Percentiles rank a stretch among this genome's conserved stretches.
phyloP scores from a whole-genome alignment of 2,113 vertebrate genomes.

The Gopherus evgoodei region DNA sequence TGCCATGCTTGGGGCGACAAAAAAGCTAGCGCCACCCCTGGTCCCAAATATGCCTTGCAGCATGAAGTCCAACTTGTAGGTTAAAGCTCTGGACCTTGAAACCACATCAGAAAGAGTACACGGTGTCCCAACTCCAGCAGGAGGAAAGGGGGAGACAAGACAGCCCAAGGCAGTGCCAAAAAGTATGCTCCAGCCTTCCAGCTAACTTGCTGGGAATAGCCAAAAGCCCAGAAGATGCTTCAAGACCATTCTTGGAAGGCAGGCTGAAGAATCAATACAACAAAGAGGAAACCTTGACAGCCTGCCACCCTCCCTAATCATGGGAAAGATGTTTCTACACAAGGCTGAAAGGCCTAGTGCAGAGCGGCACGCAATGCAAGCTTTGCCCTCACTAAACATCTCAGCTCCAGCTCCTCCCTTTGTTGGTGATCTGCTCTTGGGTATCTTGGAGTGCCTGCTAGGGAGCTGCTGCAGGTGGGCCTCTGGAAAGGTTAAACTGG shows the following conservation, averaged over 20 bases:
- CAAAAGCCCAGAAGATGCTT: constrained; percentile 41
- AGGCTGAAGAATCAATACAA: constrained; percentile 3
- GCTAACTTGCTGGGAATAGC: constrained; percentile 5
- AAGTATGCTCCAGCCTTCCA: not conserved
- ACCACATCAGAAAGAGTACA: not conserved
- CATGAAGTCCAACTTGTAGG: not conserved
- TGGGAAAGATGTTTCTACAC: not conserved
- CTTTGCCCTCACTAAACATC: not conserved
- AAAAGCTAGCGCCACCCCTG: not conserved
- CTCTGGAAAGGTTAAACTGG: not conserved
- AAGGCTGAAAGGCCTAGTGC: not conserved
- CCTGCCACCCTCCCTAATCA: constrained; percentile 11
- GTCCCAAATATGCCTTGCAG: not conserved
- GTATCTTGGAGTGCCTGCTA: not conserved
- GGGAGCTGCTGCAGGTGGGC: not conserved
- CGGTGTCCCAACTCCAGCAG: not conserved
- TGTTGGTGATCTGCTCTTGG: not conserved
- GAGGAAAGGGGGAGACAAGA: not conserved
- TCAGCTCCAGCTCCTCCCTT: not conserved
- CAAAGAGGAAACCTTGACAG: constrained; percentile 41
- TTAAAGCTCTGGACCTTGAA: not conserved
- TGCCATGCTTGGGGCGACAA: no score
- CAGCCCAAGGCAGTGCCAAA: not conserved
- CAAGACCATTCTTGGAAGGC: constrained; percentile 13
- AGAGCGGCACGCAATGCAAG: not conserved